A percentile compares a stretch with the other conserved stretches of the same genome.
Evolutionary conservation across 2,113 vertebrate genomes (phyloP).

Genomic region (Emydocephalus ijimae): DNA sequence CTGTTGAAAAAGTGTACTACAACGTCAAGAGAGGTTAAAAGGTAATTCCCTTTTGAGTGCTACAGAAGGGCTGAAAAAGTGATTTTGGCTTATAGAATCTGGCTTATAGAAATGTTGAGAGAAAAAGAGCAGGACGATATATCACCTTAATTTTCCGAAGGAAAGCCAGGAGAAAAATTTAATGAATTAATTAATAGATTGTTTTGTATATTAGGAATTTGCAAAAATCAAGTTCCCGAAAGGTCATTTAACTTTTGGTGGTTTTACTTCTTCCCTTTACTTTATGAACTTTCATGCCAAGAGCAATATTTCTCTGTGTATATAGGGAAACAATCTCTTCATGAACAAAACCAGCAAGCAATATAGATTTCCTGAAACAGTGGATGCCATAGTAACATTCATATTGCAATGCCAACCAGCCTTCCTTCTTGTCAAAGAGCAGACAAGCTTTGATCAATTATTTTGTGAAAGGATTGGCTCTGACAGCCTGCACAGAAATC

Average conservation of each 20-base stretch:
- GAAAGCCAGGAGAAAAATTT: background rate
- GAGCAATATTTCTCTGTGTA: conserved; percentile 1
- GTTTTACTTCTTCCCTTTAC: background rate
- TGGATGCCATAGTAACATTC: conserved; percentile 23
- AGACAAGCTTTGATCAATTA: conserved; percentile 20
- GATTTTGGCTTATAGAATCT: too few species aligned
- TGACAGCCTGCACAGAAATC: conserved; percentile 22
- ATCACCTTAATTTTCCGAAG: background rate
- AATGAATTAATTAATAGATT: background rate
- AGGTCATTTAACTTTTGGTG: background rate
- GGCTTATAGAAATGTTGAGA: background rate
- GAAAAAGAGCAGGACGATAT: background rate
- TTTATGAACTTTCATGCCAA: background rate
- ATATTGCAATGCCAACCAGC: conserved; percentile 37
- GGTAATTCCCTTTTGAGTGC: background rate
- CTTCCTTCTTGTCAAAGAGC: conserved; percentile 35
- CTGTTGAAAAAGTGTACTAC: background rate
- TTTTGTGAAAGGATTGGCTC: conserved; percentile 32
- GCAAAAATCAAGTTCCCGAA: background rate
- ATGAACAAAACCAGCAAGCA: conserved; percentile 6
- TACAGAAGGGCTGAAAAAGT: too few species aligned
- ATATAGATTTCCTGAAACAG: conserved; percentile 2
- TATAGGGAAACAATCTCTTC: background rate
- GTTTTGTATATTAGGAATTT: background rate
- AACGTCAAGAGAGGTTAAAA: background rate